Base-by-base conservation (phyloP, 2,113 vertebrate species). In the Pleuronectes platessa region DNA sequence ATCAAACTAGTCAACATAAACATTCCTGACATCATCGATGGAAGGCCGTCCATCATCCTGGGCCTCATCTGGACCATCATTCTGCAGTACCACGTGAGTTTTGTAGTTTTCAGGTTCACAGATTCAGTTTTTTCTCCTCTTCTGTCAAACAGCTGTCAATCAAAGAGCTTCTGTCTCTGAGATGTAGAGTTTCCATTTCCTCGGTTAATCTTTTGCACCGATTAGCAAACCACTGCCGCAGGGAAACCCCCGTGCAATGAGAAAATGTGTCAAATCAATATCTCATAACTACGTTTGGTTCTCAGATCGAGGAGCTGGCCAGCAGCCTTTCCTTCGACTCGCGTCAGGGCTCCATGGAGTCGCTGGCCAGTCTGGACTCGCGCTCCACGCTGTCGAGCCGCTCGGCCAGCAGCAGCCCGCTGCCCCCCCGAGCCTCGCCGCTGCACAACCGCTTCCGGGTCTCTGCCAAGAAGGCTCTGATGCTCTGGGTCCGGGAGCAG, bases 1-100 rank as follows among this genome's bases (percentile, higher is more conserved):
- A 95, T 99, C 88, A 99, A 98, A 90, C 94, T 99, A 45, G 97
- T 99, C 91, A 99, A 99, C 94, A 97, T 99, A 90, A 96, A 99
- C 91, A 95, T 98, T 87, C 88, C 97, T 85, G 98, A 99, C 89
- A 97, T 99, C 74, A 93, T 97, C 59, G 96, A 97, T 71, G 98
- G 98, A 27, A 98, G 96, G 74, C 97, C 97, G 53, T 98, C 97
- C 87, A 98, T 99, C 91, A 96, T 99, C 89, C 95, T 99, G 83
- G 97, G 98, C 76, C 93, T 99, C 53, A 95, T 99, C 86, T 99
- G 98, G 98, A 97, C 94, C 47, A 96, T 99, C 92, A 98, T 99
- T 79, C 93, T 97, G 61, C 97, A 99, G 94, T 98, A 99, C 84
- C 97, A 99, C 60, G 98, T 99, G 87, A 95, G 97, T 61, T 60